phyloP scores from a whole-genome alignment of 2,113 vertebrate species.

The Tor tambroides region DNA sequence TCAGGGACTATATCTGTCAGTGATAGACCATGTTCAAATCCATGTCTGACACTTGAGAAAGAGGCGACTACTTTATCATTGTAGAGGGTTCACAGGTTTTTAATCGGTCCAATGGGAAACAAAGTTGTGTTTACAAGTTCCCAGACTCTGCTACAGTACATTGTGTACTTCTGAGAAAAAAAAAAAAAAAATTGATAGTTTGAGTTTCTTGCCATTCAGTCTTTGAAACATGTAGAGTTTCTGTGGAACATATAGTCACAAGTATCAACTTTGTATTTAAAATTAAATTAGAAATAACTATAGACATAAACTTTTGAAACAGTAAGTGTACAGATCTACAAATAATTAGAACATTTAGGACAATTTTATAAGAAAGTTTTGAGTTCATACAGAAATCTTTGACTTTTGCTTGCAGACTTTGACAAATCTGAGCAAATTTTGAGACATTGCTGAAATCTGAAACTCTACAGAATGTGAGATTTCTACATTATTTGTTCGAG shows the following conservation, averaged over 20 bases:
- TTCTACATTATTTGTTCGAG: background rate
- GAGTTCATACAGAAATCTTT: background rate
- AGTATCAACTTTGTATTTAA: background rate
- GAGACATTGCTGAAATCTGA: too few relatives aligned
- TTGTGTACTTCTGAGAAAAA: background rate
- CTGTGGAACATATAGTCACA: background rate
- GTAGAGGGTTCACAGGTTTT: background rate
- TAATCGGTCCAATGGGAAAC: conserved; percentile 1
- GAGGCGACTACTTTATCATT: background rate
- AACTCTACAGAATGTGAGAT: background rate
- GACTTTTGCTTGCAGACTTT: background rate
- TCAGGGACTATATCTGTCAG: background rate
- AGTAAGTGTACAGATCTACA: background rate
- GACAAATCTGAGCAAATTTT: too few relatives aligned
- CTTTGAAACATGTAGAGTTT: background rate
- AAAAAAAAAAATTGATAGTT: background rate
- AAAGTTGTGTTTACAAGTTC: background rate
- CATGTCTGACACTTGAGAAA: background rate
- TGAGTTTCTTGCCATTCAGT: background rate
- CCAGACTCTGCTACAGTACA: background rate
- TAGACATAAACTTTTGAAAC: background rate
- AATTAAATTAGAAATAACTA: background rate
- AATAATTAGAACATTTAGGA: background rate
- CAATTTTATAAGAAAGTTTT: background rate
- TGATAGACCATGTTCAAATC: conserved; percentile 6